Conservation (phyloP, 2,888 invertebrate species). For the Silvanus unidentatus region DNA sequence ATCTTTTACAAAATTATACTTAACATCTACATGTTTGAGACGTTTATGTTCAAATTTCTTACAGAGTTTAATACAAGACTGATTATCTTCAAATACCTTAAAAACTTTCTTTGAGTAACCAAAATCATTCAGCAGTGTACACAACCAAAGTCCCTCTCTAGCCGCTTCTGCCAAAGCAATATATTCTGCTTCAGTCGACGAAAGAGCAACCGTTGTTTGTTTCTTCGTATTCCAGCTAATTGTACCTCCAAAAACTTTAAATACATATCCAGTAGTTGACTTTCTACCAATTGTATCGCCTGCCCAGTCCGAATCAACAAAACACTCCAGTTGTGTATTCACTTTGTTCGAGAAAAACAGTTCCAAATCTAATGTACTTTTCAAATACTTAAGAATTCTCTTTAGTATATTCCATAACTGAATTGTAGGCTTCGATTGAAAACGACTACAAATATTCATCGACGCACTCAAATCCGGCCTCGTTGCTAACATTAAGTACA, state of each 20-base stretch:
- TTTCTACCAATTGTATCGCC: conserved; percentile 24
- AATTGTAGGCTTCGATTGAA: conserved; percentile 11
- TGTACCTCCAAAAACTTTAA: conserved; percentile 25
- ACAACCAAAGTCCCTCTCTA: conserved; percentile 29
- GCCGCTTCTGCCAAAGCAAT: conserved; percentile 28
- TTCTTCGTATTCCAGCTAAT: conserved; percentile 33
- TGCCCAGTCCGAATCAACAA: conserved; percentile 32
- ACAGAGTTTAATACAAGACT: too few species aligned
- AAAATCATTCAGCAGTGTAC: conserved; percentile 22
- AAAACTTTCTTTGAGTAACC: too few species aligned
- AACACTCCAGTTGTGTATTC: too few species aligned
- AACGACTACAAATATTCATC: conserved; percentile 14
- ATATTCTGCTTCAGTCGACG: conserved; percentile 37
- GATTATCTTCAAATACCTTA: too few species aligned
- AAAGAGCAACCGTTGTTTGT: conserved; percentile 31
- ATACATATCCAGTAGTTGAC: conserved; percentile 31
- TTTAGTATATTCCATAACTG: conserved; percentile 16
- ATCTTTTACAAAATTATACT: too few species aligned
- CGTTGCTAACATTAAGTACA: conserved; percentile 15
- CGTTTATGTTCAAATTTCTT: too few species aligned
- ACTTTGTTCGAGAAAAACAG: too few species aligned
- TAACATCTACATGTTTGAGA: too few species aligned
- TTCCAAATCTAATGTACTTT: too few species aligned
- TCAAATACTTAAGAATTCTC: conserved; percentile 19
- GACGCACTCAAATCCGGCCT: conserved; percentile 13